phyloP scores from a whole-genome alignment of 2,113 vertebrate species.

The Ochotona curzoniae region DNA sequence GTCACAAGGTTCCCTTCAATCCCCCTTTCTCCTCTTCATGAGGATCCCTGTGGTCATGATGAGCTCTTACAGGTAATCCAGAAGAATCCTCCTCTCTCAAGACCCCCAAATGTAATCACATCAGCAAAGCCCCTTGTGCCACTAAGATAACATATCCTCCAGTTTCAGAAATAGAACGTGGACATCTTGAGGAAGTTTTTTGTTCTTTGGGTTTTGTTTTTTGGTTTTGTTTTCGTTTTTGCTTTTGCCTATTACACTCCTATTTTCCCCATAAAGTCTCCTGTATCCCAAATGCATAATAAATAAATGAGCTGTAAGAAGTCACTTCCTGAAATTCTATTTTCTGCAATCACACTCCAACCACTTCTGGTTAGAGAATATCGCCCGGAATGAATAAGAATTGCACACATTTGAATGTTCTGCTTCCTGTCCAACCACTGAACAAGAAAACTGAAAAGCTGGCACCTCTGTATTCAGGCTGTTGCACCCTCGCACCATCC shows the following conservation, averaged over 20 bases:
- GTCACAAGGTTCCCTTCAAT: background rate
- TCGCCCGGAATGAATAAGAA: background rate
- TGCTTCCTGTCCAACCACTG: background rate
- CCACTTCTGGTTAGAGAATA: background rate
- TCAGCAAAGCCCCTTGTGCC: background rate
- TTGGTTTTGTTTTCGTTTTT: background rate
- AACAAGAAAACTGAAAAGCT: background rate
- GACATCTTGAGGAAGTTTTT: background rate
- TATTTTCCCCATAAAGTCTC: background rate
- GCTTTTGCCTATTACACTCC: background rate
- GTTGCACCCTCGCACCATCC: background rate
- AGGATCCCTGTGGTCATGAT: background rate
- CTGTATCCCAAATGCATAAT: background rate
- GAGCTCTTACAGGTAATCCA: background rate
- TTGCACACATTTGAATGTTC: background rate
- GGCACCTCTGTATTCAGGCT: background rate
- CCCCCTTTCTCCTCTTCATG: background rate
- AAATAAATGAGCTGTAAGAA: slow-evolving; percentile 6
- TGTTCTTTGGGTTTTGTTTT: too few species aligned
- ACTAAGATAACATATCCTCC: background rate
- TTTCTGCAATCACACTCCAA: background rate
- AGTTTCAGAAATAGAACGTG: background rate
- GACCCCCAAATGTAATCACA: background rate
- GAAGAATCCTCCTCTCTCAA: background rate
- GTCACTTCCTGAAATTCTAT: slow-evolving; percentile 32